Conservation (phyloP, 37 sponge, comb jelly and placozoan species). For the Agelas oroides region DNA sequence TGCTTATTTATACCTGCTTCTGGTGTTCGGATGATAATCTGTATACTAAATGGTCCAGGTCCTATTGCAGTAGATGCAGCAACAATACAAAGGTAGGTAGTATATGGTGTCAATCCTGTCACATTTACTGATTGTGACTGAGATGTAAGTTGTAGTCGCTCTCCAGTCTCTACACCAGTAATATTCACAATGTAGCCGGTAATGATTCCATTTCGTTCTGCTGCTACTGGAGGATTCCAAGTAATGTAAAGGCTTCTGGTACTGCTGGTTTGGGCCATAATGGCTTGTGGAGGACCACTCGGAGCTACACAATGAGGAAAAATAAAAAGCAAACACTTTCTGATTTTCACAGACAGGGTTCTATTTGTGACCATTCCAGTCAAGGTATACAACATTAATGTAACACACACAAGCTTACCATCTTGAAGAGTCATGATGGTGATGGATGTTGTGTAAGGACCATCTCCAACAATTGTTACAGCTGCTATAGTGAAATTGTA, state of each 20-base stretch:
- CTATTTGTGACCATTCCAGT: no score
- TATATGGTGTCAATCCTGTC: constrained; percentile 38
- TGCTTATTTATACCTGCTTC: no score
- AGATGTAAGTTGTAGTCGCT: no score
- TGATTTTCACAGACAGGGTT: no score
- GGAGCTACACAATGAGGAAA: background rate
- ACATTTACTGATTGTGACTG: no score
- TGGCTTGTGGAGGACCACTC: constrained; percentile 18
- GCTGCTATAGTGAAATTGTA: constrained; percentile 48
- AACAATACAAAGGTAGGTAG: constrained; percentile 27
- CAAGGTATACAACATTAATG: no score
- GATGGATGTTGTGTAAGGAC: constrained; percentile 26
- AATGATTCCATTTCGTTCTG: constrained; percentile 19
- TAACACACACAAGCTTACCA: constrained; percentile 20
- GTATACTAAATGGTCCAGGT: constrained; percentile 23
- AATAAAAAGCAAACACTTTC: no score
- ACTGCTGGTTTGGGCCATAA: background rate
- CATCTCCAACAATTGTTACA: constrained; percentile 35
- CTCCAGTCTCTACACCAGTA: background rate
- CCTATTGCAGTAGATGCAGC: constrained; percentile 44
- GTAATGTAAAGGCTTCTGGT: background rate
- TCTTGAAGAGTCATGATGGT: constrained; percentile 35
- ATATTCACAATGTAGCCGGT: background rate
- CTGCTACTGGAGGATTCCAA: constrained; percentile 8
- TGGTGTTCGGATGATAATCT: no score